phyloP scores from a whole-genome alignment of 2,888 invertebrate species.

The Campoletis raptor region DNA sequence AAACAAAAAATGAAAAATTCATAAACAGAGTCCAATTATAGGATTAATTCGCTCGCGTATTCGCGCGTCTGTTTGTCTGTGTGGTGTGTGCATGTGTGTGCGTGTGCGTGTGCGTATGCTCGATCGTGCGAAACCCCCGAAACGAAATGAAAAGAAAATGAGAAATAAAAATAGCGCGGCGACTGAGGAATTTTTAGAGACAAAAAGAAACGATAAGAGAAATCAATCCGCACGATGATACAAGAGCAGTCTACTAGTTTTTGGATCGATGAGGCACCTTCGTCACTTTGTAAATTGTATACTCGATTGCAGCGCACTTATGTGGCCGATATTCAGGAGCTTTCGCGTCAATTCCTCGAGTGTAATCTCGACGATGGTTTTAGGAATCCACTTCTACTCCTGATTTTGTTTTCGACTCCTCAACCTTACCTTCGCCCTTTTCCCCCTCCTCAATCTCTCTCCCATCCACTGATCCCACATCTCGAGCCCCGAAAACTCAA shows the following conservation, averaged over 20 bases:
- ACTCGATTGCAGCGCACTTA: constrained; percentile 69
- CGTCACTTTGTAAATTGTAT: constrained; percentile 79
- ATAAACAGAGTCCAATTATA: constrained; percentile 20
- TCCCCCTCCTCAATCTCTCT: constrained; percentile 42
- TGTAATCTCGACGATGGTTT: constrained; percentile 29
- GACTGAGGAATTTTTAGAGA: constrained; percentile 14
- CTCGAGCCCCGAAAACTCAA: constrained; percentile 67
- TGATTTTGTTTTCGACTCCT: constrained; percentile 18
- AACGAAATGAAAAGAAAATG: constrained; percentile 56
- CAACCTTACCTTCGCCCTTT: constrained; percentile 37
- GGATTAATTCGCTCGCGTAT: constrained; percentile 19
- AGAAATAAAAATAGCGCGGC: not conserved
- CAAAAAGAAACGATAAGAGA: constrained; percentile 24
- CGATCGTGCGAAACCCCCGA: constrained; percentile 22
- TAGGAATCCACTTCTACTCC: not conserved
- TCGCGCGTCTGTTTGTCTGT: constrained; percentile 3
- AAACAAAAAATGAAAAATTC: constrained; percentile 19
- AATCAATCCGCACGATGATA: constrained; percentile 26
- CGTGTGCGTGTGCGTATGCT: not conserved
- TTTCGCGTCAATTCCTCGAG: constrained; percentile 52
- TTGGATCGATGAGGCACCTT: constrained; percentile 72
- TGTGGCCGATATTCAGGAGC: constrained; percentile 68
- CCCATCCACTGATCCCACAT: constrained; percentile 9
- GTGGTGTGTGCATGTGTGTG: not conserved
- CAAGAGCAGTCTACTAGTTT: constrained; percentile 65